These are phyloP conservation scores for Bagarius yarrelli DNA, from an alignment of 2,113 vertebrate genomes.

Conservation along the genomic window DNA sequence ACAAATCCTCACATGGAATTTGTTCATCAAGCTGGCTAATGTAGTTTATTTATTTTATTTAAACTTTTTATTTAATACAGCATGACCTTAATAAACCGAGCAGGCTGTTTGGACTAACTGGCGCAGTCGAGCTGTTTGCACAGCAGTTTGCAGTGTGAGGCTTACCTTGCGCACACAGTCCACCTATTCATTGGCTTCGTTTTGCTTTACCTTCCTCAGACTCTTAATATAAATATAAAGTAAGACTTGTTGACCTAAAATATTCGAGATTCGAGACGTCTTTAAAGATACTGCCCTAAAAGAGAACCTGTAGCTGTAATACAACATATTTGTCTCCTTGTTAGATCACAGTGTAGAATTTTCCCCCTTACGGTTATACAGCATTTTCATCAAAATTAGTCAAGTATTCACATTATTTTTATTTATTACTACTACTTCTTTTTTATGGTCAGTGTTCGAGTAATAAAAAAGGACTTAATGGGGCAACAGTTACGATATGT, in stretches of 20 bases:
- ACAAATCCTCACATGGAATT: neutral
- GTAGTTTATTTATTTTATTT: neutral
- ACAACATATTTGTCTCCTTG: neutral
- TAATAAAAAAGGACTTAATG: no score
- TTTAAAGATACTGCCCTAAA: no score
- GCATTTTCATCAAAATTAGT: neutral
- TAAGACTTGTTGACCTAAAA: neutral
- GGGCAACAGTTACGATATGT: no score
- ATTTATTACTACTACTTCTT: no score
- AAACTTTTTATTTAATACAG: neutral
- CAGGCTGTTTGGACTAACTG: neutral
- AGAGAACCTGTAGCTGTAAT: neutral
- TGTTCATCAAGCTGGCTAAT: neutral
- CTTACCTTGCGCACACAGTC: constrained; percentile 26
- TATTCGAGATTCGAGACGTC: no score
- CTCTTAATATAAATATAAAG: neutral
- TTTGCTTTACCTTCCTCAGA: neutral
- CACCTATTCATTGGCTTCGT: constrained; percentile 1
- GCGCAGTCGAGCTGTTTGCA: constrained; percentile 39
- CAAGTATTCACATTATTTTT: neutral
- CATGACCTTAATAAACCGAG: neutral
- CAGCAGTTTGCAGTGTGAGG: neutral
- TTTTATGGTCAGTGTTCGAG: no score
- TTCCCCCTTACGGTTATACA: neutral
- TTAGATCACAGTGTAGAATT: neutral